Evolutionary conservation across 2,797 vertebrate genomes (phyloP).

Genomic region (Pyrrhura leucotis): DNA sequence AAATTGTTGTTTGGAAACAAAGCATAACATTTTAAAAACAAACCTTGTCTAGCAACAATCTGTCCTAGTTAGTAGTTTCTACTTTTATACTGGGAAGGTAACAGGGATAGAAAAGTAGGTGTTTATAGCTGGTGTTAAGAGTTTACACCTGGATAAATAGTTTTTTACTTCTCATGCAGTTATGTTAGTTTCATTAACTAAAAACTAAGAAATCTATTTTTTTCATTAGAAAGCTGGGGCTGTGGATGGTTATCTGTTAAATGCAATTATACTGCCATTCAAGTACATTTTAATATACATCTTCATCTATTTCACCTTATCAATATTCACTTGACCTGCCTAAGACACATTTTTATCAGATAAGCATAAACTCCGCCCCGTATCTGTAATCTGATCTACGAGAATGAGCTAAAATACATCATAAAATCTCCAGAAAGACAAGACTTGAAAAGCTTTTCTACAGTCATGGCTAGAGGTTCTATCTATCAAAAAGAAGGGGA

Average conservation of each 20-base stretch:
- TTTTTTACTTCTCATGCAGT: constrained; percentile 48
- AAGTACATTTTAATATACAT: not conserved
- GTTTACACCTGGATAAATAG: constrained; percentile 31
- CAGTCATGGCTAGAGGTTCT: not conserved
- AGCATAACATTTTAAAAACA: constrained; percentile 74
- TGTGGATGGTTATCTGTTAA: constrained; percentile 23
- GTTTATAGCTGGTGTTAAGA: constrained; percentile 37
- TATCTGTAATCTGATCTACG: not conserved
- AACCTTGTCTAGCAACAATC: constrained; percentile 59
- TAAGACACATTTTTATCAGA: constrained; percentile 5
- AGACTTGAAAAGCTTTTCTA: not conserved
- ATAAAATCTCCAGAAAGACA: not conserved
- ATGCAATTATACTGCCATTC: not conserved
- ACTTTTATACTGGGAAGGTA: constrained; percentile 55
- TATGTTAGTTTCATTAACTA: constrained; percentile 62
- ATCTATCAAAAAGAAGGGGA: not conserved
- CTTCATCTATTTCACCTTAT: not conserved
- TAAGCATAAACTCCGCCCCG: not conserved
- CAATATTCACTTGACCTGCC: constrained; percentile 12
- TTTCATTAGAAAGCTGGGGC: not conserved
- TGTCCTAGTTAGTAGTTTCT: constrained; percentile 72
- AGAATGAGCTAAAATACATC: not conserved
- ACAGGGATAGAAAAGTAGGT: constrained; percentile 30
- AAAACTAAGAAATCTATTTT: not conserved
- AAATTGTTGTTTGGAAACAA: constrained; percentile 75